Evolutionary conservation across 2,888 invertebrate genomes (phyloP).

Genomic region (Hybos culiciformis): DNA sequence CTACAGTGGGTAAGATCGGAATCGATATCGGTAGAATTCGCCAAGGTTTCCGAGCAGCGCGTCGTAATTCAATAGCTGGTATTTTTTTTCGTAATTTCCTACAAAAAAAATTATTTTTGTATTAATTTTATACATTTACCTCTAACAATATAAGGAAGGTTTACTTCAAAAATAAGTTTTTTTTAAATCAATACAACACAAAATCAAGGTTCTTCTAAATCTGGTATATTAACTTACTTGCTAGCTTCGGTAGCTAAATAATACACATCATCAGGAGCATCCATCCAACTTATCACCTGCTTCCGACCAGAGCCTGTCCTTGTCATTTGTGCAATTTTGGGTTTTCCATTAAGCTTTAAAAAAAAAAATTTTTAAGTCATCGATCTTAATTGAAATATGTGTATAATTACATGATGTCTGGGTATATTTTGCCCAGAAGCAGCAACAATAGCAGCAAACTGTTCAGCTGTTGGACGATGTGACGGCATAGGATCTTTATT

Average conservation of each 20-base stretch:
- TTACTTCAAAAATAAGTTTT: not conserved
- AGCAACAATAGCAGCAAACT: slow-evolving; percentile 58
- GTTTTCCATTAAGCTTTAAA: slow-evolving; percentile 63
- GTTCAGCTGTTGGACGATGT: slow-evolving; percentile 54
- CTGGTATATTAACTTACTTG: slow-evolving; percentile 52
- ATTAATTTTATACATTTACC: slow-evolving; percentile 4
- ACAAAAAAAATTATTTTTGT: slow-evolving; percentile 5
- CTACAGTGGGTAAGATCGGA: slow-evolving; percentile 7
- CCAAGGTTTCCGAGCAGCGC: slow-evolving; percentile 79
- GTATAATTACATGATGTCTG: slow-evolving; percentile 49
- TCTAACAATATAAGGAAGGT: not conserved
- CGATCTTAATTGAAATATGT: not conserved
- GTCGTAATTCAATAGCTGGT: slow-evolving; percentile 61
- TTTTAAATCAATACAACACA: not conserved
- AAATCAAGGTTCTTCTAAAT: not conserved
- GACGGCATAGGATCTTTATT: slow-evolving; percentile 62
- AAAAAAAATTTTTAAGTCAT: not conserved
- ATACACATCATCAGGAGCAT: slow-evolving; percentile 94
- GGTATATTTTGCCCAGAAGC: slow-evolving; percentile 55
- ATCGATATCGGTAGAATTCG: slow-evolving; percentile 40
- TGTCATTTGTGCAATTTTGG: slow-evolving; percentile 65
- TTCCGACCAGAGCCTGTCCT: slow-evolving; percentile 64
- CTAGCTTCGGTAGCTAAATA: slow-evolving; percentile 82
- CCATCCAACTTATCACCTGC: slow-evolving; percentile 95
- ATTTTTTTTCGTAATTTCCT: slow-evolving; percentile 76